A percentile compares a stretch with the other conserved stretches of the same genome.
phyloP scores from a whole-genome alignment of 2,113 vertebrate species.

The Heterochromis multidens region DNA sequence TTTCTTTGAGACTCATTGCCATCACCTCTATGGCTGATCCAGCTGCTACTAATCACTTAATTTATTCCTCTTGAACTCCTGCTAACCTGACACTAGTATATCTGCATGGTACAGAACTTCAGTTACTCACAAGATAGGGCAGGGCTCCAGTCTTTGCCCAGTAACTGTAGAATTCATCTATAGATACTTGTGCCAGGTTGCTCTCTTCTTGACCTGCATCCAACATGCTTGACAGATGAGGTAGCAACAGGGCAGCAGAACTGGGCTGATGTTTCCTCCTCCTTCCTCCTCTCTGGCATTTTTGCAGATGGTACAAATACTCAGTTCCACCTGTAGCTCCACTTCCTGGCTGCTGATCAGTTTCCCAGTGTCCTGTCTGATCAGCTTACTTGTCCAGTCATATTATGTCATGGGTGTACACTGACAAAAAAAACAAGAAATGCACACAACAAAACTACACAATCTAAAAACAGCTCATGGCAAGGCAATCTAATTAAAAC shows the following conservation, averaged over 20 bases:
- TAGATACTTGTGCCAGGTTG: rapidly evolving
- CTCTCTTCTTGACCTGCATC: neutral
- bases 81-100: neutral
- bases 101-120: neutral
- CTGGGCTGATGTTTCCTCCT: neutral
- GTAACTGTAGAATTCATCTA: neutral
- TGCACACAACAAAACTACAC: neutral
- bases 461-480: neutral
- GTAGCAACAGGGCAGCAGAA: neutral
- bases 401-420: too few relatives aligned
- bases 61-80: neutral
- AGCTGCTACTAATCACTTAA: neutral
- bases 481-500: neutral
- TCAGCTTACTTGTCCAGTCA: neutral
- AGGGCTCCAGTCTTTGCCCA: neutral
- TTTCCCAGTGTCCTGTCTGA: neutral
- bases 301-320: neutral
- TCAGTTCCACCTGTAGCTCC: neutral
- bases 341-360: neutral
- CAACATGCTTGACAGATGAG: neutral
- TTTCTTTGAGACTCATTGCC: neutral
- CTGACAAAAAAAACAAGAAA: neutral
- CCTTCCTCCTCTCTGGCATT: neutral
- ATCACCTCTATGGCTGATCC: neutral
- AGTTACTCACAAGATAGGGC: neutral